These are phyloP conservation scores for Rachycentron canadum DNA, from an alignment of 2,797 vertebrate species.

Conservation along the genomic window DNA sequence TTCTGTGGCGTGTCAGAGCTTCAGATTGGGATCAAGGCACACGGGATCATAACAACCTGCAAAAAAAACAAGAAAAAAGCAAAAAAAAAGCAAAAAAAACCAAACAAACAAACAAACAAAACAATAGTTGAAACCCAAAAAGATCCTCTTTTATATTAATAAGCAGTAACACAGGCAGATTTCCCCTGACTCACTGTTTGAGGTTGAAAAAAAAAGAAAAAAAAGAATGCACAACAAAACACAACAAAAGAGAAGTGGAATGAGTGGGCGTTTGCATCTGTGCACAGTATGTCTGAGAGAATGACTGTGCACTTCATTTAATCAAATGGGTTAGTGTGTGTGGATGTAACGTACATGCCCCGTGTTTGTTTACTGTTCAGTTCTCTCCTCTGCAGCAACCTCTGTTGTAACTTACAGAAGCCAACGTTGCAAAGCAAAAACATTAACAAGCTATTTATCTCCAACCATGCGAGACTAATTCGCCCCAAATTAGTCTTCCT, in stretches of 20 bases:
- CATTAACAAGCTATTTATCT: conserved; percentile 37
- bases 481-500: conserved; percentile 30
- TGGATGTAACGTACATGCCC: background rate
- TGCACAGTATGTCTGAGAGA: conserved; percentile 32
- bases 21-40: conserved; percentile 31
- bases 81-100: no score
- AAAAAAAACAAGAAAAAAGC: no score
- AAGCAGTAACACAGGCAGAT: background rate
- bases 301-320: conserved; percentile 48
- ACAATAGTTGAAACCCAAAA: background rate
- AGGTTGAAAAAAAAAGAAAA: conserved; percentile 16
- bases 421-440: conserved; percentile 28
- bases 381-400: conserved; percentile 12
- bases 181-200: conserved; percentile 28
- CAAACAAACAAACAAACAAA: conserved; percentile 32
- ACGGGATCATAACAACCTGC: conserved; percentile 48
- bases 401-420: conserved; percentile 9
- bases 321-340: conserved; percentile 13
- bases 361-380: conserved; percentile 18
- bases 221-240: conserved; percentile 25
- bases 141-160: background rate
- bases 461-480: conserved; percentile 48
- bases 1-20: conserved; percentile 13
- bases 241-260: conserved; percentile 34
- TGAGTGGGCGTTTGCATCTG: conserved; percentile 47